These are phyloP conservation scores for Brachyhypopomus gauderio DNA, from an alignment of 2,113 vertebrate genomes.

Conservation along the genomic window DNA sequence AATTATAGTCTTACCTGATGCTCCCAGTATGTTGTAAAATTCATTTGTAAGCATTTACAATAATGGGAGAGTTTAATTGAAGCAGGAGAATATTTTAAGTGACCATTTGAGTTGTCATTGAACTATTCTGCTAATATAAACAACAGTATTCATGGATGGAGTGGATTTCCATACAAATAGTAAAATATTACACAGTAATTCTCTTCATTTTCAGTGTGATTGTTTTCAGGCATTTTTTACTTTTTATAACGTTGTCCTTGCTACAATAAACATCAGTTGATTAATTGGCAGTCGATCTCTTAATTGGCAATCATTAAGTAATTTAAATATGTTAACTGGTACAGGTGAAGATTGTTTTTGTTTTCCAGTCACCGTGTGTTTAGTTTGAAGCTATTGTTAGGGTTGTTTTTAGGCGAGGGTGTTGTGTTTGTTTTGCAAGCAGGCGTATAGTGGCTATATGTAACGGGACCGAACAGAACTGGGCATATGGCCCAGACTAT, in stretches of 20 bases:
- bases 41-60: conserved; percentile 7
- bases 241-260: too few relatives aligned
- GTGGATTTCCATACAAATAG: neutral
- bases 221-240: neutral
- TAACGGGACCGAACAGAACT: neutral
- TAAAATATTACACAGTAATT: neutral
- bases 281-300: too few relatives aligned
- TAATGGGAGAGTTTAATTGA: conserved; percentile 16
- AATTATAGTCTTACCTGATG: conserved; percentile 4
- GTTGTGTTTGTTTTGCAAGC: neutral
- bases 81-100: conserved; percentile 4
- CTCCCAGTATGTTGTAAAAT: conserved; percentile 14
- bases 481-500: neutral
- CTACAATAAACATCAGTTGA: neutral
- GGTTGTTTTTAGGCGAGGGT: too few relatives aligned
- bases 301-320: too few relatives aligned
- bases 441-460: neutral
- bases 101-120: conserved; percentile 12
- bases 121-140: neutral
- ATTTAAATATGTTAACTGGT: too few relatives aligned
- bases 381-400: too few relatives aligned
- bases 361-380: too few relatives aligned
- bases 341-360: too few relatives aligned
- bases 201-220: neutral
- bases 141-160: neutral